Evolutionary conservation across 1,140 invertebrate species (phyloP).

Genomic region (Belonocnema kinseyi): DNA sequence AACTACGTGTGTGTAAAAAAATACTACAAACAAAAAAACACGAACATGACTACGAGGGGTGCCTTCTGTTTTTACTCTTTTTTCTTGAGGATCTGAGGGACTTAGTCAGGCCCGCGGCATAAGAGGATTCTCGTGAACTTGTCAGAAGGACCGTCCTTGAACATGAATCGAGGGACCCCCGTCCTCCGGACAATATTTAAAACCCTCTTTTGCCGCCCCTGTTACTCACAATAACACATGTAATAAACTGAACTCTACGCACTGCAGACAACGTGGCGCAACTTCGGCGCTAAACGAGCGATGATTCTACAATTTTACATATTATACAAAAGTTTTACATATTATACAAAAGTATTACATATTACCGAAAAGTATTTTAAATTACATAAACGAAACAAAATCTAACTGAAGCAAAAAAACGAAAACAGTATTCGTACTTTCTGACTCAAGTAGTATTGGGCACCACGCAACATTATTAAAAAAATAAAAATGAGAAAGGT

Average conservation of each 20-base stretch:
- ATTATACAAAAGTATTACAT: slow-evolving; percentile 1
- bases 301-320: slow-evolving; percentile 35
- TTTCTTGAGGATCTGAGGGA: slow-evolving; percentile 61
- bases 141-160: slow-evolving; percentile 1
- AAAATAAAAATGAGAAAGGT: slow-evolving; percentile 30
- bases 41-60: slow-evolving; percentile 69
- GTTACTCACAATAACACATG: slow-evolving; percentile 60
- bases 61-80: slow-evolving; percentile 58
- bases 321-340: neutral
- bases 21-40: slow-evolving; percentile 57
- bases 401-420: slow-evolving; percentile 26
- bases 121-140: slow-evolving; percentile 38
- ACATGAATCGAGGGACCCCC: neutral
- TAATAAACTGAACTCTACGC: slow-evolving; percentile 64
- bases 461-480: slow-evolving; percentile 12
- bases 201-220: slow-evolving; percentile 48
- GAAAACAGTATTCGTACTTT: neutral
- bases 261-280: slow-evolving; percentile 72
- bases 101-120: slow-evolving; percentile 51
- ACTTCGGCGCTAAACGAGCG: slow-evolving; percentile 53
- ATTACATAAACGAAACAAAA: slow-evolving; percentile 24
- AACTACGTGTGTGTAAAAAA: slow-evolving; percentile 51
- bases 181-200: neutral
- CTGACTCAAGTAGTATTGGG: slow-evolving; percentile 20
- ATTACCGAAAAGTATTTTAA: slow-evolving; percentile 11